phyloP scores from a whole-genome alignment of 2,888 invertebrate species.

The Dynastes hyllus region DNA sequence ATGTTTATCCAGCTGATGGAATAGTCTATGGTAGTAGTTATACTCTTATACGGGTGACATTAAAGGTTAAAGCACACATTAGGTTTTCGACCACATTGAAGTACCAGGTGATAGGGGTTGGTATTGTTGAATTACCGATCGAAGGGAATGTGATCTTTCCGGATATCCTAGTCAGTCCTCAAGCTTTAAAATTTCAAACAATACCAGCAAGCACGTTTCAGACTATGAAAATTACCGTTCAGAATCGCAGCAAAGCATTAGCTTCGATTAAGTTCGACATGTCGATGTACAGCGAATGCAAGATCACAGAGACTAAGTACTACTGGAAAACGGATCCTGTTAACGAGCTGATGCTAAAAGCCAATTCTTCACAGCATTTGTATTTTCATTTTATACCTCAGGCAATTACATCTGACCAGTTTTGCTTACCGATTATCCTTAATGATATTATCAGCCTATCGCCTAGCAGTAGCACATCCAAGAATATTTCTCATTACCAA shows the following conservation, averaged over 20 bases:
- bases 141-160: slow-evolving; percentile 46
- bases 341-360: slow-evolving; percentile 7
- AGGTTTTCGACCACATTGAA: slow-evolving; percentile 11
- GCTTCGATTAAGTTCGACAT: slow-evolving; percentile 35
- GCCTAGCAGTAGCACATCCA: background rate
- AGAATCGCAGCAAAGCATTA: slow-evolving; percentile 30
- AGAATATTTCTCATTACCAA: background rate
- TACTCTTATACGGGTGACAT: background rate
- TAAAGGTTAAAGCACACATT: background rate
- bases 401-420: background rate
- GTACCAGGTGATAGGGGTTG: background rate
- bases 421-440: slow-evolving; percentile 33
- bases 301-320: slow-evolving; percentile 5
- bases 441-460: slow-evolving; percentile 38
- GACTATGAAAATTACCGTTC: slow-evolving; percentile 3
- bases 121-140: slow-evolving; percentile 14
- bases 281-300: slow-evolving; percentile 36
- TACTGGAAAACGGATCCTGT: background rate
- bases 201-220: slow-evolving; percentile 33
- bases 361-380: background rate
- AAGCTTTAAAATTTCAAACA: slow-evolving; percentile 28
- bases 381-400: slow-evolving; percentile 42
- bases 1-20: background rate
- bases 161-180: slow-evolving; percentile 35
- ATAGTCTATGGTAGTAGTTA: slow-evolving; percentile 18